Evolutionary conservation across 2,888 invertebrate genomes (phyloP).

Genomic region (Metopia argyrocephala): DNA sequence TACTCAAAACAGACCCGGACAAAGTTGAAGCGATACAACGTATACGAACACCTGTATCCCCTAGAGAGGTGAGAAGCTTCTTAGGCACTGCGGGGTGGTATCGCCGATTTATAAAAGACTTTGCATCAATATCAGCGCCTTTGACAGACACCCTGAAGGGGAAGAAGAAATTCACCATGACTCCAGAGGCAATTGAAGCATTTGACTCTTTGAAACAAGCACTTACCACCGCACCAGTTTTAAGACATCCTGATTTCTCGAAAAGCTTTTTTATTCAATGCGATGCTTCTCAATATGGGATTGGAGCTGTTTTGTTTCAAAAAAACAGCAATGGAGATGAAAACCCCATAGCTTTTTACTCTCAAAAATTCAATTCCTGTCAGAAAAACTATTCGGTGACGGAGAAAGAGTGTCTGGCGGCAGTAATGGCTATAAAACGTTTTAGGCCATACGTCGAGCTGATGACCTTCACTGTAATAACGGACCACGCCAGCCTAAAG

Average conservation of each 20-base stretch:
- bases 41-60: neutral
- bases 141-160: constrained; percentile 29
- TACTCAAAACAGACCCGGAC: neutral
- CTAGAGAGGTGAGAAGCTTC: constrained; percentile 38
- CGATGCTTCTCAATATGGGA: constrained; percentile 53
- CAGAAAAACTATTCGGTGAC: too few species aligned
- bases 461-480: constrained; percentile 63
- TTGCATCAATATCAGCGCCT: constrained; percentile 16
- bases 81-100: constrained; percentile 43
- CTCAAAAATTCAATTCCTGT: too few species aligned
- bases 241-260: constrained; percentile 48
- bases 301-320: too few species aligned
- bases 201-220: constrained; percentile 42
- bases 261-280: constrained; percentile 52
- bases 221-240: constrained; percentile 52
- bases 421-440: too few species aligned
- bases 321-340: too few species aligned
- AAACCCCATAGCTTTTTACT: constrained; percentile 41
- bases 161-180: constrained; percentile 23
- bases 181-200: constrained; percentile 31
- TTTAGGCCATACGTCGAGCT: too few species aligned
- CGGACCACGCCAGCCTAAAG: too few species aligned
- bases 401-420: too few species aligned
- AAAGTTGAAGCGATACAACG: neutral
- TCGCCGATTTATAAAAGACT: constrained; percentile 34